Percentiles rank a stretch among this genome's conserved stretches.
phyloP scores from a whole-genome alignment of 2,797 vertebrate genomes.

The Helicolenus hilgendorfi region DNA sequence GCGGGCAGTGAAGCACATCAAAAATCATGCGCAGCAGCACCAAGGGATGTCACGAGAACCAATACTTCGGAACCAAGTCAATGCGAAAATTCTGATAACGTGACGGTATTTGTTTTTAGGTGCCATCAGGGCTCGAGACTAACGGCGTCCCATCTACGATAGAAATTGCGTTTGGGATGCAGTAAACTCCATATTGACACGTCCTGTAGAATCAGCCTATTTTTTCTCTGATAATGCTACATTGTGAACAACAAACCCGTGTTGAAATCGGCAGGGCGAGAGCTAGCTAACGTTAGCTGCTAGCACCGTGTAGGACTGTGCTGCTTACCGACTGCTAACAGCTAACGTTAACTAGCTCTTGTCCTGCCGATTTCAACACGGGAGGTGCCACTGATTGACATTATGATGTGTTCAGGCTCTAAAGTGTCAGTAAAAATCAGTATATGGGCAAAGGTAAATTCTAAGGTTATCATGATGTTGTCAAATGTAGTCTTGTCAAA shows the following conservation, averaged over 20 bases:
- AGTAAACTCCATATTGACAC: neutral
- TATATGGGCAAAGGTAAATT: neutral
- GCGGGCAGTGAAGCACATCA: neutral
- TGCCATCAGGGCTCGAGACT: neutral
- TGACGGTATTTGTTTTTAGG: neutral
- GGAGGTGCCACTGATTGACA: neutral
- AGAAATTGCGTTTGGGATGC: neutral
- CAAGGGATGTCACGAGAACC: neutral
- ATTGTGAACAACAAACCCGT: neutral
- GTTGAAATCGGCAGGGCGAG: neutral
- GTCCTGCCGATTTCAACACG: neutral
- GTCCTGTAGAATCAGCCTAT: no score
- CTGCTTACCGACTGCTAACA: no score
- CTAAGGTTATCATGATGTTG: neutral
- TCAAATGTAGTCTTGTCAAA: neutral
- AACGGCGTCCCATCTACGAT: rapidly evolving
- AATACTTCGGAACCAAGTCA: neutral
- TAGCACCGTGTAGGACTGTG: no score
- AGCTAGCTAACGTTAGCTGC: neutral
- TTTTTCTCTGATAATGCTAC: neutral
- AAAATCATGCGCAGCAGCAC: neutral
- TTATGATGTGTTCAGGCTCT: neutral
- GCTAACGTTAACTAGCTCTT: neutral
- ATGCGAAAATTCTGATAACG: neutral
- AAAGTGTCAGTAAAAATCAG: neutral